These are phyloP conservation scores for Polypedilum vanderplanki DNA, from an alignment of 1,140 invertebrate species.

Conservation along the genomic window DNA sequence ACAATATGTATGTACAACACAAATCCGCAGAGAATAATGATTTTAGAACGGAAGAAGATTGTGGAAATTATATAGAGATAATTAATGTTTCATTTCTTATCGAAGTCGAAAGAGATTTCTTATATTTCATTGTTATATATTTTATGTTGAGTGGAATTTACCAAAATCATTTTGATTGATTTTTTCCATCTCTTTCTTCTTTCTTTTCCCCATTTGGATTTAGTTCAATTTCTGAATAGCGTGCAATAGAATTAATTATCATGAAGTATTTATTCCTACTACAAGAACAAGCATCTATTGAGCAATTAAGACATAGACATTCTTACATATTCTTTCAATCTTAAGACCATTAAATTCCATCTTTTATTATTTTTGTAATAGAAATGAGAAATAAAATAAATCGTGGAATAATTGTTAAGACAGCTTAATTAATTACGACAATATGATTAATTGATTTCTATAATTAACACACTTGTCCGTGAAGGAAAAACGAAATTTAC, in stretches of 20 bases:
- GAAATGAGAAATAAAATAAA: not conserved
- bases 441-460: conserved; percentile 11
- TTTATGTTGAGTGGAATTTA: not conserved
- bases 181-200: not conserved
- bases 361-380: not conserved
- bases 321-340: not conserved
- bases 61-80: not conserved
- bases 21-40: not conserved
- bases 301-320: conserved; percentile 6
- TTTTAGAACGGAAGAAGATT: not conserved
- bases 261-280: not conserved
- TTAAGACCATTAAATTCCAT: conserved; percentile 23
- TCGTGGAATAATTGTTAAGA: not conserved
- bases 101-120: not conserved
- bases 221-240: not conserved
- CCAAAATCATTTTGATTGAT: conserved; percentile 1
- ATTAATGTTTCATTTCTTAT: conserved; percentile 20
- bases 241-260: conserved; percentile 18
- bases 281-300: not conserved
- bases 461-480: not conserved
- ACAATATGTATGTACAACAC: not conserved
- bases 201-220: not conserved
- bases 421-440: conserved; percentile 18
- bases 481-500: too few relatives aligned
- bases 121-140: not conserved